Base-by-base conservation (phyloP, 2,797 vertebrate genomes). In the Anabas testudineus region DNA sequence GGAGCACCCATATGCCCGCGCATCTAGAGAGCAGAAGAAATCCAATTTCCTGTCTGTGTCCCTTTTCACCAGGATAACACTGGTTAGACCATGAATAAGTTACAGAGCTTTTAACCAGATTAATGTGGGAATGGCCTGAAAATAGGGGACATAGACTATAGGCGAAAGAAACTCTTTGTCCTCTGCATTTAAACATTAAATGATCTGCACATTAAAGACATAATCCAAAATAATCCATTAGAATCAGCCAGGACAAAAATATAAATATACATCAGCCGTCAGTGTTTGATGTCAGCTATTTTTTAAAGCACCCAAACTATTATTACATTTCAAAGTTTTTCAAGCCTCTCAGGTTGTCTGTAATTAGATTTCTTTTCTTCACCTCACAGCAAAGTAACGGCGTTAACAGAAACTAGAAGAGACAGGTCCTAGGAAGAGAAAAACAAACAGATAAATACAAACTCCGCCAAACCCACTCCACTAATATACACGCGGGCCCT, bases 21-120 rank as follows among this genome's bases (percentile, higher is more conserved):
- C 28, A 43, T 82, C 82, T 24, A 56, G 55, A 76, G 51, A 71
- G 79, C 55, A 61, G 43, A 65, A 71, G 66, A 84, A 88, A 89
- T 91, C 75, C 73, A 82, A 90, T 91, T 88, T 91, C 83, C 67
- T 75, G 66, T 83, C 65, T 54, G 58, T 59, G 74, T 81, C 72
- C 73, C 71, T 66, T 82, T 74, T 78, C 79, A 66, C 46, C 68
- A 64, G 59, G 59, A 80, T 74, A 61, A 22, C 16, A 18, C 57
- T 67, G 73, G 76, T 62, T 76, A 70, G 45, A 67, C 54, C 30
- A 15, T 0, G 47, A 30, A 34, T 37, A 78, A 48, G 36, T 78
- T 49, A 32, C 58, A 73, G 64, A 73, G 58, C 67, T 83, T 86
- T 84, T 67, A 74, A 21, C 21, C 63, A 60, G 37, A 80, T 34